phyloP scores from a whole-genome alignment of 2,797 vertebrate genomes.

The Pangasius mekongensis region DNA sequence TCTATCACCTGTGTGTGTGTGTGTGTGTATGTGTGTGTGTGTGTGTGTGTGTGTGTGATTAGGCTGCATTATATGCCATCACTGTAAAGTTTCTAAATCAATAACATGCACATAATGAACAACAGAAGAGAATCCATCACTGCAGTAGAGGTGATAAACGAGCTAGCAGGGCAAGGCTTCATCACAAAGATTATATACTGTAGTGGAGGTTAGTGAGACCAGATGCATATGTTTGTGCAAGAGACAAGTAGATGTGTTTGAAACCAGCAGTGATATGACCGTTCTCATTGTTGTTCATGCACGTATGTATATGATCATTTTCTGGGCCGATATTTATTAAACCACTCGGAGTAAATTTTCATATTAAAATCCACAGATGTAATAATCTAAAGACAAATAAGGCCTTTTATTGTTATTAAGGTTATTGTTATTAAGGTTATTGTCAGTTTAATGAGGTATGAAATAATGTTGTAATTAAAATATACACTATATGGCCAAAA shows the following conservation, averaged over 20 bases:
- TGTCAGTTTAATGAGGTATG: not conserved
- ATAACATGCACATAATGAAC: not conserved
- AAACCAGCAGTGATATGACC: not conserved
- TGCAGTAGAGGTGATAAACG: constrained; percentile 4
- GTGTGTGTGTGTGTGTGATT: not conserved
- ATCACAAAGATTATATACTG: constrained; percentile 19
- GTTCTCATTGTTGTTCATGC: not conserved
- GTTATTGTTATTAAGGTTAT: not conserved
- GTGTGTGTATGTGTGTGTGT: not conserved
- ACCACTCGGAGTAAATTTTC: not conserved
- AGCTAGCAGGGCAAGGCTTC: not conserved
- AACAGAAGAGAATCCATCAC: not conserved
- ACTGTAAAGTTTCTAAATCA: not conserved
- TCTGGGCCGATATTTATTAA: not conserved
- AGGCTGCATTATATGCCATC: not conserved
- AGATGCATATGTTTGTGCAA: not conserved
- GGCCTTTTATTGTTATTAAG: not conserved
- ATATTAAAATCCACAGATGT: not conserved
- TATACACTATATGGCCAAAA: not conserved
- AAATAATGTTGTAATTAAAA: not conserved
- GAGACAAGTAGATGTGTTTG: not conserved
- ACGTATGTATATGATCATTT: not conserved
- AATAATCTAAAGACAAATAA: not conserved
- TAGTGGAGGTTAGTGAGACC: not conserved
- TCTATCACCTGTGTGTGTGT: constrained; percentile 4